A percentile compares a stretch with the other conserved stretches of the same genome.
These are phyloP conservation scores for Littorina saxatilis DNA, from an alignment of 1,140 invertebrate species.

Conservation along the genomic window DNA sequence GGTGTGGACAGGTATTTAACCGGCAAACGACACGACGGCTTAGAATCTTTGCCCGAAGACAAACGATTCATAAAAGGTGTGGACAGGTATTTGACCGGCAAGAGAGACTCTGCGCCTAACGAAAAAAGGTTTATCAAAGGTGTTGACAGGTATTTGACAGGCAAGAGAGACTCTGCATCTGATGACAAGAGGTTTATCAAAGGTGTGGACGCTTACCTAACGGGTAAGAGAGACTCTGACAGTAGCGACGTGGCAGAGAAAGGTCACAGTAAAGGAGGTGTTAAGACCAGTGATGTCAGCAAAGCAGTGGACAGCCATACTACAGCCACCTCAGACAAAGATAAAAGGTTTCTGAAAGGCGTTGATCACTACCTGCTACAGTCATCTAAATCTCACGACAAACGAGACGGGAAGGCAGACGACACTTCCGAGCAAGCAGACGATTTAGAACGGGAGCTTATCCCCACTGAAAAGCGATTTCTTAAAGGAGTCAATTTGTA, in stretches of 20 bases:
- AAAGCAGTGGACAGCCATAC: not conserved
- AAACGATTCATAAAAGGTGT: no score
- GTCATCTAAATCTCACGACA: not conserved
- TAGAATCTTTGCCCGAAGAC: no score
- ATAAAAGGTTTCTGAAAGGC: slow-evolving; percentile 14
- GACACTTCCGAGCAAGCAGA: not conserved
- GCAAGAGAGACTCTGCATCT: no score
- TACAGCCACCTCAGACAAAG: not conserved
- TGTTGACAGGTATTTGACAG: not conserved
- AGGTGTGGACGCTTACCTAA: not conserved
- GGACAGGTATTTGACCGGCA: no score
- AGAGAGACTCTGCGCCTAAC: no score
- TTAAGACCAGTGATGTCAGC: not conserved
- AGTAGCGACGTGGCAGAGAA: not conserved
- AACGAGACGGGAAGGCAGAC: no score
- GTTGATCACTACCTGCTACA: not conserved
- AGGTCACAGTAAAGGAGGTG: not conserved
- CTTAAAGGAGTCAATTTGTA: not conserved
- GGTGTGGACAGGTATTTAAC: no score
- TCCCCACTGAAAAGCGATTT: not conserved
- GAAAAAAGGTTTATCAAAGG: no score
- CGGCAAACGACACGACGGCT: no score
- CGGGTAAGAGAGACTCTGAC: not conserved
- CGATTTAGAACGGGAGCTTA: not conserved
- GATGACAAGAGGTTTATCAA: slow-evolving; percentile 4